phyloP scores from a whole-genome alignment of 2,113 vertebrate genomes.

The Arothron firmamentum region DNA sequence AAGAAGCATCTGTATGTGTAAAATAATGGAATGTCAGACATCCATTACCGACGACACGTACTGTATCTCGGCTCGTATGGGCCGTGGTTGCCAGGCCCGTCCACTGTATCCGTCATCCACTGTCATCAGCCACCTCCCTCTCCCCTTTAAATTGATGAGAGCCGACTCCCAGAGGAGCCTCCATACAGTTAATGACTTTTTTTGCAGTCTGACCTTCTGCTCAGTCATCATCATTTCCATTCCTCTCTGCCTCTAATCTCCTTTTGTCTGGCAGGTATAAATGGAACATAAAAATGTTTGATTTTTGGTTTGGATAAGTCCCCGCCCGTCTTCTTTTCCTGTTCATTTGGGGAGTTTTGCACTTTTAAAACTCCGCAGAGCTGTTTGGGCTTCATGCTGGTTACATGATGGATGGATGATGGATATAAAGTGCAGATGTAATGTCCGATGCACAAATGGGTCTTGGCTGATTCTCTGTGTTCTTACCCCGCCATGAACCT shows the following conservation, averaged over 20 bases:
- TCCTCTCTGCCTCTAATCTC: conserved; percentile 16
- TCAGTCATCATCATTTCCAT: conserved; percentile 19
- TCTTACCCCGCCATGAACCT: conserved; percentile 29
- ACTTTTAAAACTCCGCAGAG: background rate
- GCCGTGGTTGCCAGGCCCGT: conserved; percentile 22
- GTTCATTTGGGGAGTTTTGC: background rate
- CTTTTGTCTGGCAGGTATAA: conserved; percentile 6
- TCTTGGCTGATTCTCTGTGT: background rate
- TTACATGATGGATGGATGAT: too few relatives aligned
- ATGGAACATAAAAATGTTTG: background rate
- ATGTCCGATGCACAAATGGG: background rate
- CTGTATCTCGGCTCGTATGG: background rate
- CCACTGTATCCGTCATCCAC: conserved; percentile 15
- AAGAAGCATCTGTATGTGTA: too few relatives aligned
- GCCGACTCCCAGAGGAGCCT: conserved; percentile 28
- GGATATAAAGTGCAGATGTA: too few relatives aligned
- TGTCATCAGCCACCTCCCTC: conserved; percentile 22
- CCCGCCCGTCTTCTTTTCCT: background rate
- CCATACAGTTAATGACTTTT: conserved; percentile 48
- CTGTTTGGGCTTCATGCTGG: too few relatives aligned
- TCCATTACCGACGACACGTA: too few relatives aligned
- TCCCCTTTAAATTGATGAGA: conserved; percentile 46
- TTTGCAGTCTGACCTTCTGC: conserved; percentile 49
- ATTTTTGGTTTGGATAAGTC: background rate
- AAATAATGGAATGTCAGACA: too few relatives aligned